Conservation (phyloP, 2,888 invertebrate genomes). For the Lampropteryx suffumata region DNA sequence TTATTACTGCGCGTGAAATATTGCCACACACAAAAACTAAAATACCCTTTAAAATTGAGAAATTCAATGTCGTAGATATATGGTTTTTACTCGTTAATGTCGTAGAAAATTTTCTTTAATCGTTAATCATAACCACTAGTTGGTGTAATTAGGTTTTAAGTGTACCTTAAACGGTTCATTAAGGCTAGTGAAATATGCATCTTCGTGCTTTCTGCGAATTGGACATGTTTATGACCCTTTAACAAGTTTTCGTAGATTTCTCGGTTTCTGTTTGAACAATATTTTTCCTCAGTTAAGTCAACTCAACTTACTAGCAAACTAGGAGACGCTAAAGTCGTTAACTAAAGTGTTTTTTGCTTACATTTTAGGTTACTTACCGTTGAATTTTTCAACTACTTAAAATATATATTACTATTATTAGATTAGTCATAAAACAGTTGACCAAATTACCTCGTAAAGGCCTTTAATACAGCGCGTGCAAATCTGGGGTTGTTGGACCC, state of each 20-base stretch:
- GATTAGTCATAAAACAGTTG: too few species aligned
- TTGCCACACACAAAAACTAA: constrained; percentile 38
- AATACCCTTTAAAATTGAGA: constrained; percentile 23
- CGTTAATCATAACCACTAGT: constrained; percentile 22
- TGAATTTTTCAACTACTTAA: too few species aligned
- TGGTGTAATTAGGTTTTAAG: constrained; percentile 20
- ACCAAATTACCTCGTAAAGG: too few species aligned
- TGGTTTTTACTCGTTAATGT: constrained; percentile 18
- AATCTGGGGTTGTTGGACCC: too few species aligned
- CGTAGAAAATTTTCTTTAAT: constrained; percentile 21
- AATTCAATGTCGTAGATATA: constrained; percentile 28
- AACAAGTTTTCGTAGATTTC: constrained; percentile 5
- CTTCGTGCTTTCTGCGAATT: neutral
- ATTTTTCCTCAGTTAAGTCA: too few species aligned
- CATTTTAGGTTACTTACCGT: too few species aligned
- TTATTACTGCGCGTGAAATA: constrained; percentile 61
- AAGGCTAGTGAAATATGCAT: constrained; percentile 9
- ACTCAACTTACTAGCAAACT: too few species aligned
- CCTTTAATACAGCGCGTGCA: too few species aligned
- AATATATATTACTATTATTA: too few species aligned
- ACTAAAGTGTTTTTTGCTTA: too few species aligned
- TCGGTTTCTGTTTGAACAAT: neutral
- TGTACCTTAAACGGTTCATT: constrained; percentile 20
- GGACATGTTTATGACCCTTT: constrained; percentile 10
- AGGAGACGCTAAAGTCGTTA: too few species aligned